Evolutionary conservation across 2,888 invertebrate species (phyloP).

Genomic region (Pterostichus niger): DNA sequence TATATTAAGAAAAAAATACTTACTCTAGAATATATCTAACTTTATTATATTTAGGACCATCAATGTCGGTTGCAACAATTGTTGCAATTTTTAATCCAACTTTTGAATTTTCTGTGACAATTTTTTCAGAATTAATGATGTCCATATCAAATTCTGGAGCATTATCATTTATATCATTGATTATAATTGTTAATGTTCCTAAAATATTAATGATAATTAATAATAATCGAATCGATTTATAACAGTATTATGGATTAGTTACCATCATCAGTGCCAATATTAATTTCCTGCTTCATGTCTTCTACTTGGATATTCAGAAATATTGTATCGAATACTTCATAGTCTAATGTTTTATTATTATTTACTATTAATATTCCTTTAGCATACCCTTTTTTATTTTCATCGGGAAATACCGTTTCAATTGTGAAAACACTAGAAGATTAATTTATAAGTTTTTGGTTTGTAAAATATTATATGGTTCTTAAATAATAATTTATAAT

Average conservation of each 20-base stretch:
- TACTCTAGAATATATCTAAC: slow-evolving; percentile 80
- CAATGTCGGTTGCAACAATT: slow-evolving; percentile 81
- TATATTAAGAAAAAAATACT: slow-evolving; percentile 69
- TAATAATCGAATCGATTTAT: background rate
- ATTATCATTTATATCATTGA: slow-evolving; percentile 84
- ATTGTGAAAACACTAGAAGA: slow-evolving; percentile 72
- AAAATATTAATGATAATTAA: slow-evolving; percentile 69
- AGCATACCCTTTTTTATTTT: slow-evolving; percentile 68
- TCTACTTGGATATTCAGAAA: slow-evolving; percentile 79
- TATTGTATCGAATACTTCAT: slow-evolving; percentile 81
- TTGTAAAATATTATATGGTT: no score
- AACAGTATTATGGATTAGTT: slow-evolving; percentile 69
- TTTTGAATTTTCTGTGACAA: slow-evolving; percentile 80
- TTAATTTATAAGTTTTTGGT: background rate
- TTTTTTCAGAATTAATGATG: slow-evolving; percentile 75
- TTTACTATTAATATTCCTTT: slow-evolving; percentile 70
- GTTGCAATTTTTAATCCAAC: slow-evolving; percentile 79
- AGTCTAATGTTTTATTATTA: slow-evolving; percentile 75
- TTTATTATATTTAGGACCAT: slow-evolving; percentile 81
- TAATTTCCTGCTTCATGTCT: slow-evolving; percentile 78
- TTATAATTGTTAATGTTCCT: slow-evolving; percentile 81
- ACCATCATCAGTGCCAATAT: slow-evolving; percentile 79
- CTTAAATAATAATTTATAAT: no score
- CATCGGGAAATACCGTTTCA: slow-evolving; percentile 66
- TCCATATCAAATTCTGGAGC: slow-evolving; percentile 79